phyloP scores from a whole-genome alignment of 53 echinoderm and acorn worm genomes.

The Antedon mediterranea region DNA sequence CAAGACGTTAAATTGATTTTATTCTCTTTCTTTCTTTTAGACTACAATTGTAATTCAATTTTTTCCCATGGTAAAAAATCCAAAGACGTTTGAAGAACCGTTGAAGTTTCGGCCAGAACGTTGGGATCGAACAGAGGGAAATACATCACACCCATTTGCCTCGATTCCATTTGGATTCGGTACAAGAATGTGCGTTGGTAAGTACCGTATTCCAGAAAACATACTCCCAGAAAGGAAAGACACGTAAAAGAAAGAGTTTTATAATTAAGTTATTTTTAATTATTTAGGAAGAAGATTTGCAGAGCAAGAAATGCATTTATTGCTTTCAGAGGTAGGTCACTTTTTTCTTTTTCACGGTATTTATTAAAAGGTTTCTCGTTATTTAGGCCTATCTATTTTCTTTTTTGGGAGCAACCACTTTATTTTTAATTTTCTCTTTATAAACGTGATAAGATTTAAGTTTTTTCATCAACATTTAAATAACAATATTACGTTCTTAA shows the following conservation, averaged over 20 bases:
- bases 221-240: too few species aligned
- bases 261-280: too few species aligned
- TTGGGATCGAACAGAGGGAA: background rate
- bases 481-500: too few species aligned
- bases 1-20: too few species aligned
- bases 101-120: background rate
- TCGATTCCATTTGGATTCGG: background rate
- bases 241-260: too few species aligned
- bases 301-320: slow-evolving; percentile 2
- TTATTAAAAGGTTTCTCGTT: too few species aligned
- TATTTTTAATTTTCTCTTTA: too few species aligned
- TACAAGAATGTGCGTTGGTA: background rate
- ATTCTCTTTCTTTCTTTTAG: too few species aligned
- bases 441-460: too few species aligned
- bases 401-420: too few species aligned
- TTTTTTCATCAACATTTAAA: too few species aligned
- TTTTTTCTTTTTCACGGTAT: background rate
- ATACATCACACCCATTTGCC: background rate
- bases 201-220: background rate
- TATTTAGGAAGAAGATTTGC: background rate
- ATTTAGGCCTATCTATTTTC: too few species aligned
- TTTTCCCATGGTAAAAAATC: background rate
- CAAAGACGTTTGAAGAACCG: background rate
- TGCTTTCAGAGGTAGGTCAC: background rate
- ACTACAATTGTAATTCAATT: background rate